Evolutionary conservation across 2,797 vertebrate genomes (phyloP).

Genomic region (Acipenser oxyrinchus): DNA sequence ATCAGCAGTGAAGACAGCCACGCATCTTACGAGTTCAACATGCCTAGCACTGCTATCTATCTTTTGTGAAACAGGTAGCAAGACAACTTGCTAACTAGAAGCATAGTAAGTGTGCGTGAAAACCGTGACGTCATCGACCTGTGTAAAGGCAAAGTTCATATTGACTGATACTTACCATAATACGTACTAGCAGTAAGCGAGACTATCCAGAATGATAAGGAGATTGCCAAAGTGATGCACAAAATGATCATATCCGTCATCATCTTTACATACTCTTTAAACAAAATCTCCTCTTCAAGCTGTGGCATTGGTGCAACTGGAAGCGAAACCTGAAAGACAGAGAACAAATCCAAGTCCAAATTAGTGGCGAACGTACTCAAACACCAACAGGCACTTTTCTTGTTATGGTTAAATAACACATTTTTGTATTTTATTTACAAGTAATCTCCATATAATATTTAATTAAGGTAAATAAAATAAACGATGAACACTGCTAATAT

Average conservation of each 20-base stretch:
- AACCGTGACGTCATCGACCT: not conserved
- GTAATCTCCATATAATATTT: too few relatives aligned
- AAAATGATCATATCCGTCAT: constrained; percentile 81
- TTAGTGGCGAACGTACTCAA: too few relatives aligned
- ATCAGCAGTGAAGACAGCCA: not conserved
- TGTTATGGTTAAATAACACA: too few relatives aligned
- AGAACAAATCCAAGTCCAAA: too few relatives aligned
- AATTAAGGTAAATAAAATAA: too few relatives aligned
- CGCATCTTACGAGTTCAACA: not conserved
- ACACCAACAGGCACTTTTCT: too few relatives aligned
- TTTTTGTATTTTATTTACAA: too few relatives aligned
- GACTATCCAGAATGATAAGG: constrained; percentile 81
- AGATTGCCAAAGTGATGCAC: constrained; percentile 76
- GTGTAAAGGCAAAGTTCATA: not conserved
- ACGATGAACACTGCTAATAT: too few relatives aligned
- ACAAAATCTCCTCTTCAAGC: constrained; percentile 40
- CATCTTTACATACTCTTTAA: constrained; percentile 75
- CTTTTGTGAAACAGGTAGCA: not conserved
- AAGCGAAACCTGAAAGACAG: constrained; percentile 21
- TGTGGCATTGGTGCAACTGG: constrained; percentile 21
- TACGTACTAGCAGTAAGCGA: constrained; percentile 79
- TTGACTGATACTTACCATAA: constrained; percentile 64
- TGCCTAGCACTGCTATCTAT: not conserved
- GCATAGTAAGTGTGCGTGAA: not conserved
- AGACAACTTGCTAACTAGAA: not conserved